Base-by-base conservation (phyloP, 2,113 vertebrate species). In the Actinemys pallida region DNA sequence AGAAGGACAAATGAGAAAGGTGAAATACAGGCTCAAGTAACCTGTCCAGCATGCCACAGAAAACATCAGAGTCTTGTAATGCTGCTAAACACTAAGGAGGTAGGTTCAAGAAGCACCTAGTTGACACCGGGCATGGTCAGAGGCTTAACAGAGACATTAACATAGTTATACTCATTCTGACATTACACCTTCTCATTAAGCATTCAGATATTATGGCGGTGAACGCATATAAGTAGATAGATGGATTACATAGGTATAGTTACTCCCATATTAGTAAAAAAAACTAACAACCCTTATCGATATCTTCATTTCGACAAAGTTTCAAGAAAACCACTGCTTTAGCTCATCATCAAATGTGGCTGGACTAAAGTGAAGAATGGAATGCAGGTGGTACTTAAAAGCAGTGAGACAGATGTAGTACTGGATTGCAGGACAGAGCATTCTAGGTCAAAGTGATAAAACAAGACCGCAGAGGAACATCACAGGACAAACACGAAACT, bases 401-500 rank as follows among this genome's bases (percentile, higher is more conserved):
- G 56, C 72, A 86, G 52, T 8, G 42, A 88, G 53, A 5, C 79
- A 87, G 69, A 82, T 0, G 20, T 90, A 92, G 20, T 86, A 93
- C 83, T 50, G 20, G 42, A n/a, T 57, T 49, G 50, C 13, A 13
- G 0, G 11, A 95, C 57, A 92, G 42, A 8, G 27, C 85, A 83
- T 81, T 88, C 82, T 85, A 56, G 69, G 89, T 86, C 86, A 84
- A 95, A 96, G 59, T 10, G 12, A 86, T 78, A 89, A 94, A 91
- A 8, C 50, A 87, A 93, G 86, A 57, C 62, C 45, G 75, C 86
- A 92, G 95, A 92, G 56, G 56, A 76, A 78, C 59, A 89, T 84
- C 45, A 90, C 69, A 89, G 90, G 79, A 90, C 83, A 94, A 84
- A 42, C 81, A 92, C 81, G 95, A 92, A 96, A 92, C 83, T 93